A percentile compares a stretch with the other conserved stretches of the same genome.
Conservation (phyloP, 2,888 invertebrate genomes). For the Ypsolopha sequella region DNA sequence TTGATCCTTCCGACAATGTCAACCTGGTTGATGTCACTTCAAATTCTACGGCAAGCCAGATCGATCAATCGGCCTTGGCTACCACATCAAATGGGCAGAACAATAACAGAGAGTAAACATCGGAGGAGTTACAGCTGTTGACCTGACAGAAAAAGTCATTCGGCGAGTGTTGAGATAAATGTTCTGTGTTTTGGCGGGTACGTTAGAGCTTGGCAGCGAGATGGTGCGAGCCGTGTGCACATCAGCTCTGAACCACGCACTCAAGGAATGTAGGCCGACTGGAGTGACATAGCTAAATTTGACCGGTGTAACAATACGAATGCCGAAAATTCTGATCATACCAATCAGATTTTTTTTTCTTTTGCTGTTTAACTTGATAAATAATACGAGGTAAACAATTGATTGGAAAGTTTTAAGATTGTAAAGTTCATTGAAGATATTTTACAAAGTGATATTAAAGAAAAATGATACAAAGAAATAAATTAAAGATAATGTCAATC, state of each 20-base stretch:
- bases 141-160: conserved; percentile 43
- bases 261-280: conserved; percentile 61
- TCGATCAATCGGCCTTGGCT: background rate
- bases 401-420: background rate
- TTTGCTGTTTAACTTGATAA: too few relatives aligned
- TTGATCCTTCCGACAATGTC: too few relatives aligned
- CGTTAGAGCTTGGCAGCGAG: conserved; percentile 47
- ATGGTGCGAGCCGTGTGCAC: conserved; percentile 60
- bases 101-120: conserved; percentile 17
- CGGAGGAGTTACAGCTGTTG: conserved; percentile 29
- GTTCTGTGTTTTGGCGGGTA: conserved; percentile 38
- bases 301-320: conserved; percentile 44
- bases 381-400: too few relatives aligned
- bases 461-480: background rate
- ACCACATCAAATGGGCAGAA: conserved; percentile 3
- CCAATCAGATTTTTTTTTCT: too few relatives aligned
- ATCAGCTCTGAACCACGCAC: conserved; percentile 17
- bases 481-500: background rate
- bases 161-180: conserved; percentile 39
- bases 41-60: background rate
- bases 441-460: background rate
- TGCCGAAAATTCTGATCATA: background rate
- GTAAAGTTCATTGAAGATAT: background rate
- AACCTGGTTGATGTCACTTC: too few relatives aligned
- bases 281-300: conserved; percentile 70